phyloP scores from a whole-genome alignment of 2,888 invertebrate genomes.

The Hyposoter dolosus region DNA sequence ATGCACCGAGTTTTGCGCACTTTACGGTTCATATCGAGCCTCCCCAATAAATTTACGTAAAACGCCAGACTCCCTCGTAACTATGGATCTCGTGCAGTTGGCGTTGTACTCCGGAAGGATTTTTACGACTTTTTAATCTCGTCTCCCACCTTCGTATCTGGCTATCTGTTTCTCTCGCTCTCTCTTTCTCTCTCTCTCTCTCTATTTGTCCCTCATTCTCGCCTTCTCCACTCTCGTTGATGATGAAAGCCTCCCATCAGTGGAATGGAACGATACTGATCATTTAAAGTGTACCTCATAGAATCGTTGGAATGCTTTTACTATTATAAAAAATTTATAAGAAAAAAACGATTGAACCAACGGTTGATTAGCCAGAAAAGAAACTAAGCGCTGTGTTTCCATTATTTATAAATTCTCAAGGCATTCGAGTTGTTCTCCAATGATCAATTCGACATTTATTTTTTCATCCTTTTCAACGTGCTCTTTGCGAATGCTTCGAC shows the following conservation, averaged over 20 bases:
- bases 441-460: conserved; percentile 29
- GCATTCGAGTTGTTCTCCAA: conserved; percentile 2
- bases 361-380: not conserved
- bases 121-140: conserved; percentile 52
- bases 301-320: conserved; percentile 44
- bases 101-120: conserved; percentile 41
- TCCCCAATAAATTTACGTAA: conserved; percentile 72
- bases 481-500: not conserved
- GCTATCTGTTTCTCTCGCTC: conserved; percentile 33
- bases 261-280: conserved; percentile 35
- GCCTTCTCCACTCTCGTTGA: conserved; percentile 28
- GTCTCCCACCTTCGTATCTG: conserved; percentile 41
- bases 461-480: not conserved
- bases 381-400: conserved; percentile 23
- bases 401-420: conserved; percentile 23
- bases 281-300: conserved; percentile 41
- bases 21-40: conserved; percentile 71
- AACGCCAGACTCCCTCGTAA: conserved; percentile 53
- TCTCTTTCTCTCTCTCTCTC: not conserved
- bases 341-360: not conserved
- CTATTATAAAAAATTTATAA: conserved; percentile 13
- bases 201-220: conserved; percentile 4
- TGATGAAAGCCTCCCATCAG: conserved; percentile 52
- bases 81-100: conserved; percentile 5
- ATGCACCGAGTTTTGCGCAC: conserved; percentile 46